Percentiles rank a stretch among this genome's conserved stretches.
Evolutionary conservation across 2,888 invertebrate species (phyloP).

Genomic region (Plemyria rubiginata): DNA sequence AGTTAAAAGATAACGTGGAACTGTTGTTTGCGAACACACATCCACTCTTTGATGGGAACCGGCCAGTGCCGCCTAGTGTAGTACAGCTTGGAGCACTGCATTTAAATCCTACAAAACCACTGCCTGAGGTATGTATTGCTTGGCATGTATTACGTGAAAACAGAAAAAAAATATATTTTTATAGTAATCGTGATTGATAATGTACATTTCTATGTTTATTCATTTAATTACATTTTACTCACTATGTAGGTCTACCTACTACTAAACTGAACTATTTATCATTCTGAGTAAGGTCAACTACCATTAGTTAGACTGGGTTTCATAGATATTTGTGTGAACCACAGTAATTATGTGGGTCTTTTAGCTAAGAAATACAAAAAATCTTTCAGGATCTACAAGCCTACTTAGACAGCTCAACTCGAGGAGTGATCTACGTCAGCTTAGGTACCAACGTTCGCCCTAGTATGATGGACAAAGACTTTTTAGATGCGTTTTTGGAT

Average conservation of each 20-base stretch:
- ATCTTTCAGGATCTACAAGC: conserved; percentile 47
- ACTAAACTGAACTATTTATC: too few species aligned
- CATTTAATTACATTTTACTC: too few species aligned
- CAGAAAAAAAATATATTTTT: too few species aligned
- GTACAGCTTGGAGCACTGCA: conserved; percentile 50
- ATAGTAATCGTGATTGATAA: too few species aligned
- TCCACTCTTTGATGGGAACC: conserved; percentile 48
- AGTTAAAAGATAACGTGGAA: conserved; percentile 48
- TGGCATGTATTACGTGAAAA: too few species aligned
- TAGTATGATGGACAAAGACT: conserved; percentile 42
- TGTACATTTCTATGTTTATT: too few species aligned
- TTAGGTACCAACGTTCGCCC: conserved; percentile 48
- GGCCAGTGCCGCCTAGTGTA: conserved; percentile 53
- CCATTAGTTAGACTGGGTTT: too few species aligned
- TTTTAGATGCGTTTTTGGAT: conserved; percentile 42
- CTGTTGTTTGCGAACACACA: conserved; percentile 50
- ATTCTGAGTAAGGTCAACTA: too few species aligned
- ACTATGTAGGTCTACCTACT: too few species aligned
- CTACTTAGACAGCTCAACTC: conserved; percentile 44
- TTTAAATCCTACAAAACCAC: conserved; percentile 44
- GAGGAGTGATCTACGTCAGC: conserved; percentile 52
- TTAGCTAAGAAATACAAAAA: too few species aligned
- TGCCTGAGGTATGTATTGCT: conserved; percentile 45
- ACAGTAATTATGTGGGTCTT: too few species aligned
- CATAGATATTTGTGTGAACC: too few species aligned